Conservation (phyloP, 2,113 vertebrate genomes). For the Actinemys pallida region DNA sequence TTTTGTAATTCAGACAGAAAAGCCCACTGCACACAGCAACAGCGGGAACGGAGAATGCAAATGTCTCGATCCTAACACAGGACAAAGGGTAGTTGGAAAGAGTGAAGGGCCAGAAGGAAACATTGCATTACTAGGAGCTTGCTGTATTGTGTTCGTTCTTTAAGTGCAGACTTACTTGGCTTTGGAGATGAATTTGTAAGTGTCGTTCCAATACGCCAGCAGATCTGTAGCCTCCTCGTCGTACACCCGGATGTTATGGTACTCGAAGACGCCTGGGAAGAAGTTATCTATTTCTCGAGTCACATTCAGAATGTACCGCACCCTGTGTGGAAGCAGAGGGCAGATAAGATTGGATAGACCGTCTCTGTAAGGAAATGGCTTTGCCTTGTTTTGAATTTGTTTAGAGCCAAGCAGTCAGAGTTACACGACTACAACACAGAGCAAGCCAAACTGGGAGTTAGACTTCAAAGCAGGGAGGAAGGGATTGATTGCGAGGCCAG, state of each 20-base stretch:
- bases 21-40: neutral
- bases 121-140: neutral
- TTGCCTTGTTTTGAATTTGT: neutral
- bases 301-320: conserved; percentile 96
- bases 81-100: neutral
- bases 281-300: conserved; percentile 99
- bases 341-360: neutral
- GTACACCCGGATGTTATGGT: conserved; percentile 97
- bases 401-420: conserved; percentile 5
- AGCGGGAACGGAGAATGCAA: neutral
- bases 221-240: conserved; percentile 98
- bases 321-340: conserved; percentile 76
- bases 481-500: neutral
- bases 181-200: conserved; percentile 99
- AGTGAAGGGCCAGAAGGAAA: neutral
- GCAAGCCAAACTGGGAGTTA: neutral
- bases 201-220: conserved; percentile 98
- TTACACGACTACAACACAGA: neutral
- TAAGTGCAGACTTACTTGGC: conserved; percentile 88
- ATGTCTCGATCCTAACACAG: neutral
- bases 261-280: conserved; percentile 96
- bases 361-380: neutral
- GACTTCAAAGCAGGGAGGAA: neutral
- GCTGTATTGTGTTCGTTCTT: neutral
- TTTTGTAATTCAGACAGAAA: neutral